These are phyloP conservation scores for Dolichotis patagonum DNA, from an alignment of 2,113 vertebrate genomes.

Conservation along the genomic window DNA sequence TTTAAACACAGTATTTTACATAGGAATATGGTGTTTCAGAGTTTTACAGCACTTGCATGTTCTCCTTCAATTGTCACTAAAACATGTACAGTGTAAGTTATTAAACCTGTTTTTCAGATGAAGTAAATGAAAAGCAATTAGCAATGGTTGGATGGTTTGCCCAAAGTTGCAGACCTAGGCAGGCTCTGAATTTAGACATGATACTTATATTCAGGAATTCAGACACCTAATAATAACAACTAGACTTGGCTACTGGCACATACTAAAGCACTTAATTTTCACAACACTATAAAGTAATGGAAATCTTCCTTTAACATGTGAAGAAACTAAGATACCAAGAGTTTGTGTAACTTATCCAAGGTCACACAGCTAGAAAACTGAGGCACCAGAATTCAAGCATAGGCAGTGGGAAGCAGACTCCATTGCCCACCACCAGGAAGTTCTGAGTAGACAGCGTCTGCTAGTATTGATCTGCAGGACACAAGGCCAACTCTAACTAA, in stretches of 20 bases:
- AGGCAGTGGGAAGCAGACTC: neutral
- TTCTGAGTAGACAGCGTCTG: neutral
- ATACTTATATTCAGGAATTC: neutral
- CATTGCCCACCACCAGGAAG: neutral
- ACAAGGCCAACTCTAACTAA: neutral
- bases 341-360: neutral
- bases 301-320: neutral
- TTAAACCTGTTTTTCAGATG: constrained; percentile 17
- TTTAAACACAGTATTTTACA: neutral
- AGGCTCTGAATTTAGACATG: neutral
- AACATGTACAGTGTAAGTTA: neutral
- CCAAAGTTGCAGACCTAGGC: neutral
- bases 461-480: neutral
- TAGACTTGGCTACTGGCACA: neutral
- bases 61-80: neutral
- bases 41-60: neutral
- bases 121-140: constrained; percentile 1
- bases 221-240: neutral
- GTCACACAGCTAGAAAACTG: neutral
- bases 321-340: neutral
- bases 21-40: neutral
- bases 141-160: neutral
- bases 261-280: neutral
- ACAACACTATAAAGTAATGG: neutral
- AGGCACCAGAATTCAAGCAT: neutral